phyloP scores from a whole-genome alignment of 2,888 invertebrate genomes.

The Pheosia tremula region DNA sequence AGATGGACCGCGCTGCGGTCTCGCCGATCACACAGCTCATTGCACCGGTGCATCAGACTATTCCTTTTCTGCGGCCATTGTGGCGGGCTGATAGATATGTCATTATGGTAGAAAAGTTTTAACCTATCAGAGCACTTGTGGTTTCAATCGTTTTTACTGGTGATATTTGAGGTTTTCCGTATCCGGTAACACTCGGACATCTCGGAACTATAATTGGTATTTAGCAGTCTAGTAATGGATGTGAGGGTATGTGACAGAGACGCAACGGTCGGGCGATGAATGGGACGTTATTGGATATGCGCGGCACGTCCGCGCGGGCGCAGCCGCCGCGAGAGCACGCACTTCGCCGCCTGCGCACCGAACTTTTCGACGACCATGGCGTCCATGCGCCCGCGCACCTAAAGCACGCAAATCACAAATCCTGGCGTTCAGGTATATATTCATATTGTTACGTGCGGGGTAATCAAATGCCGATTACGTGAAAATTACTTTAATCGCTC shows the following conservation, averaged over 20 bases:
- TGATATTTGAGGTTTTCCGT: too few relatives aligned
- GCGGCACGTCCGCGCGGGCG: constrained; percentile 8
- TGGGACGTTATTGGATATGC: not conserved
- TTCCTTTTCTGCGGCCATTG: not conserved
- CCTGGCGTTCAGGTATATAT: too few relatives aligned
- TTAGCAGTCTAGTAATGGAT: too few relatives aligned
- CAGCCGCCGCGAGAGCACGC: constrained; percentile 12
- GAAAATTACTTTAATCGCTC: too few relatives aligned
- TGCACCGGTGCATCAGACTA: not conserved
- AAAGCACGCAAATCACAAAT: not conserved
- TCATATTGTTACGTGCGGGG: too few relatives aligned
- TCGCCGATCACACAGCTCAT: not conserved
- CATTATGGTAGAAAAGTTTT: not conserved
- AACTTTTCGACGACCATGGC: not conserved
- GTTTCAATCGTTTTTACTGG: not conserved
- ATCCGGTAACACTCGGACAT: too few relatives aligned
- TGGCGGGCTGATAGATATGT: not conserved
- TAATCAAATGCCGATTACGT: too few relatives aligned
- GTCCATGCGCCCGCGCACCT: not conserved
- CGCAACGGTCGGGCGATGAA: too few relatives aligned
- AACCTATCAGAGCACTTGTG: not conserved
- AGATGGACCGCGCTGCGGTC: not conserved
- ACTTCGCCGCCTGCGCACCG: not conserved
- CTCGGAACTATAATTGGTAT: too few relatives aligned
- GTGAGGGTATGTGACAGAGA: too few relatives aligned